Evolutionary conservation across 2,888 invertebrate genomes (phyloP), one percentile per base, ranked within the genome.

Genomic region (Boloria euphrosyne): DNA sequence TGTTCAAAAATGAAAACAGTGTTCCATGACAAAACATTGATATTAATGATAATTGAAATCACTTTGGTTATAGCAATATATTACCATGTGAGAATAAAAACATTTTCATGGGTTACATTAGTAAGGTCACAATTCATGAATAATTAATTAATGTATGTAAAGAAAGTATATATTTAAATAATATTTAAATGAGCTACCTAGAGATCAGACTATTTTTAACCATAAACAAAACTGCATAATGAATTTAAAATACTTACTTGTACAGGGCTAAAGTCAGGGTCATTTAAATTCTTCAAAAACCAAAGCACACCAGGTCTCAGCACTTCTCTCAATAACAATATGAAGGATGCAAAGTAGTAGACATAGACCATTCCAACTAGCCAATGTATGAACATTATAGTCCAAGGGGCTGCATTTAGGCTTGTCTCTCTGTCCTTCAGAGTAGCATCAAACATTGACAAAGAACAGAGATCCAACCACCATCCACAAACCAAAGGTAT

Each of bases 221-320:
- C 4, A 6, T 16, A 13, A 49, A 16, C 47, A 3, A 49, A 16
- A 49, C n/a, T 14, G 0, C 7, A 16, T 13, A 50, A 31, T n/a
- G 13, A 17, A 16, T 6, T 58, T 13, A 50, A 18, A 17, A 43
- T 13, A 78, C 81, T 73, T 71, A 94, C 98, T 93, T 98, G 98
- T 69, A 99, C 98, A 7, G 99, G 99, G 90, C 99, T 99, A 80
- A 99, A 99, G 80, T 99, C 99, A 0, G 99, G 99, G 90, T 99
- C 99, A 86, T 99, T 99, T 67, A 99, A 93, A 85, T 99, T 99
- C 74, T 99, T 94, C 76, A 99, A 93, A 87, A 99, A 99, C 99
- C 99, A 99, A 3, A 99, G 93, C 0, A 99, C 98, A 0, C 99
- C 99, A 0, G 99, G 99, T 62, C 99, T 94, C 47, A 99, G 84